Base-by-base conservation (phyloP, 2,113 vertebrate species). In the Halcyon malimbica region DNA sequence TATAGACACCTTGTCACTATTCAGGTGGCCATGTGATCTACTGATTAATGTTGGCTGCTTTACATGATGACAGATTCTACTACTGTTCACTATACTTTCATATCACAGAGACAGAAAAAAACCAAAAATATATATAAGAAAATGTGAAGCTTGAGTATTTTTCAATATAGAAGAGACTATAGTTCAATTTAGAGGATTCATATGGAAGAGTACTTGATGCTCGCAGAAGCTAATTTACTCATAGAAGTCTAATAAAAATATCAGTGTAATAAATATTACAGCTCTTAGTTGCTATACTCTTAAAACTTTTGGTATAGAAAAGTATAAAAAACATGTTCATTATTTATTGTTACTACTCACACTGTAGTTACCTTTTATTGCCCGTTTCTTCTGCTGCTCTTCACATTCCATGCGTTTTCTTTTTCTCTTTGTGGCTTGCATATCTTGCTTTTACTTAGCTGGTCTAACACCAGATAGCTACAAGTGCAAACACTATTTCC, bases 1-100 rank as follows among this genome's bases (percentile, higher is more conserved):
- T 87, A 63, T 95, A 96, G 96, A 83, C 88, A 93, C 48, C 46
- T 83, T 86, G 70, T 91, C 89, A 77, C 67, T 73, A 63, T 85
- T 92, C 51, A 82, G 90, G 69, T 83, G 81, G 35, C 62, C 24
- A 9, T 4, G 0, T 92, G 93, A 53, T 81, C 35, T 82, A 3
- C 50, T 96, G 83, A 91, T 93, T 94, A 81, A 74, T 85, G 41
- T 13, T 90, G 83, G 18, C n/a, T 93, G 3, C 73, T 88, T 85
- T 69, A 41, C 29, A 10, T 50, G n/a, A 50, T 89, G 85, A 53
- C 24, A 64, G 57, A 48, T 75, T 77, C 68, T 86, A 19, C n/a
- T 79, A 35, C 17, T 79, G 25, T 62, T 83, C 13, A 17, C 46
- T 91, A 35, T 24, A 37, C 21, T 84, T 73, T 77, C 57, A 20